Base-by-base conservation (phyloP, 2,113 vertebrate species). In the Xerus inauris region DNA sequence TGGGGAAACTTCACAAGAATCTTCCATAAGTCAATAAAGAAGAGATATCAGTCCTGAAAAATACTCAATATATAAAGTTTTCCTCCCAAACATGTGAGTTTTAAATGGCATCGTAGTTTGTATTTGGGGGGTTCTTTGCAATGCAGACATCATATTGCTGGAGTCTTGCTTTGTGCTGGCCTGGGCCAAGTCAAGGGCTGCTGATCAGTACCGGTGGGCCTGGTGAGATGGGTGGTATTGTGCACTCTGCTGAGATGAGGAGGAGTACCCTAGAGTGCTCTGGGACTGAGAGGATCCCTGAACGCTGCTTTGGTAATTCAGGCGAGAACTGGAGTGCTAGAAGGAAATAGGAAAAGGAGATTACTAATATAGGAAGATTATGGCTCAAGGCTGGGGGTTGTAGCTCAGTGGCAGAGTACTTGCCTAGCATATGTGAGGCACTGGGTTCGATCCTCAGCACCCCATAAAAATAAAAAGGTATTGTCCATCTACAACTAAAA, bases 291-390 rank as follows among this genome's bases (percentile, higher is more conserved):
- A 99, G 97, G 99, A 99, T 98, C 99, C 99, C 99, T 99, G 99
- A 98, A 99, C 98, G 93, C 99, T 99, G 99, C 99, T 99, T 99
- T 99, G 99, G 99, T 99, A 99, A 99, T 99, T 99, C 98, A 99
- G 99, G 98, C 99, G 99, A 19, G 99, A 99, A 97, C 99, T 98
- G 98, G 99, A 99, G 99, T 99, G 99, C 99, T 99, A 98, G 95
- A 95, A 98, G 81, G 89, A 91, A 96, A 77, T 4, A 49, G 73
- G 59, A 47, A 67, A 47, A 67, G 59, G 62, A 24, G 80, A 90
- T 96, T 40, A 96, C 54, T 20, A 59, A 42, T 6, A 24, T 51
- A 38, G 22, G 73, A 19, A 76, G 69, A 54, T 26, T 1, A 59
- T 2, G 73, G 90, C 38, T 67, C 8, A 20, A 57, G 54, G 54